Percentiles rank a stretch among this genome's conserved stretches.
These are phyloP conservation scores for Ganaspis sp. DNA, from an alignment of 1,140 invertebrate genomes.

Conservation along the genomic window DNA sequence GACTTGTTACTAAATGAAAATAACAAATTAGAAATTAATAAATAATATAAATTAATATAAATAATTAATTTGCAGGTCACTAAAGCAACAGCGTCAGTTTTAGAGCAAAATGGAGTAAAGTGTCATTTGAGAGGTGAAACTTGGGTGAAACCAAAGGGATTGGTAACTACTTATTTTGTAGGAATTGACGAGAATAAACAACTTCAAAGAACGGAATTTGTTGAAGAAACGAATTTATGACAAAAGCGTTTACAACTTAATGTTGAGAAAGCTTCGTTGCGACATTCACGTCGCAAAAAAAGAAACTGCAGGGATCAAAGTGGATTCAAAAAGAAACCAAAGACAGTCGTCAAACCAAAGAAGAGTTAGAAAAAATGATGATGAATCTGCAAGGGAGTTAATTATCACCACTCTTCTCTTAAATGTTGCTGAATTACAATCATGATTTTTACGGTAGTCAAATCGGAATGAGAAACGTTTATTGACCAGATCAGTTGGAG, in stretches of 20 bases:
- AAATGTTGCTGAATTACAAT: neutral
- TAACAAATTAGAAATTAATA: too few species aligned
- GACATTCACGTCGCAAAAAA: constrained; percentile 3
- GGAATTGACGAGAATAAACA: constrained; percentile 78
- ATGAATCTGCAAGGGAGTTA: neutral
- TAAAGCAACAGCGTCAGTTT: constrained; percentile 82
- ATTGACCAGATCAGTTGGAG: too few species aligned
- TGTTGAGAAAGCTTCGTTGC: neutral
- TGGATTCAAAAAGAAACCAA: constrained; percentile 21
- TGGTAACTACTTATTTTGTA: constrained; percentile 85
- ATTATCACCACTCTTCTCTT: neutral
- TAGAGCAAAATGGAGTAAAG: constrained; percentile 82
- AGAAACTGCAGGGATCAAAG: constrained; percentile 10
- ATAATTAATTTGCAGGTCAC: constrained; percentile 81
- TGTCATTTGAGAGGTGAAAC: constrained; percentile 84
- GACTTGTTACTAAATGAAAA: too few species aligned
- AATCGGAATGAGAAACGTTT: neutral
- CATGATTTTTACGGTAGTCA: neutral
- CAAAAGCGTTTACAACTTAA: constrained; percentile 23
- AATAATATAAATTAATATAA: too few species aligned
- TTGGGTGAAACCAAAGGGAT: constrained; percentile 86
- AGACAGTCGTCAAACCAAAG: constrained; percentile 18
- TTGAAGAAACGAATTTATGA: constrained; percentile 67
- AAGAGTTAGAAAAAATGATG: neutral
- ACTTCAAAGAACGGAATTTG: constrained; percentile 53